These are phyloP conservation scores for Rapana venosa DNA, from an alignment of 2,888 invertebrate genomes.

Conservation along the genomic window DNA sequence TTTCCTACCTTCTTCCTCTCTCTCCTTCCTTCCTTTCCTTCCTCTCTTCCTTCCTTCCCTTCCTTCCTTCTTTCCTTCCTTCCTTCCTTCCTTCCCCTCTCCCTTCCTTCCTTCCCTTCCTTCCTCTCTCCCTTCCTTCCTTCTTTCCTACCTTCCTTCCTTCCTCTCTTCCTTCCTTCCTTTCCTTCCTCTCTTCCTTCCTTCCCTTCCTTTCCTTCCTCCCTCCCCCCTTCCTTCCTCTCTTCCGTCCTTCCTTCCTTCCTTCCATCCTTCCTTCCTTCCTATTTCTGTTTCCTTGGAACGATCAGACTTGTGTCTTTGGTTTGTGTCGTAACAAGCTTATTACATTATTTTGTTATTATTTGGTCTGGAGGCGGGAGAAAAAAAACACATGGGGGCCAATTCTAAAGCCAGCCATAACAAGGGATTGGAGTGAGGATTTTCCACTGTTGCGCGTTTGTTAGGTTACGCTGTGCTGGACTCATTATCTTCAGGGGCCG, in stretches of 20 bases:
- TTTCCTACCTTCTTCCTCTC: too few species aligned
- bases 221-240: too few species aligned
- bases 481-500: too few species aligned
- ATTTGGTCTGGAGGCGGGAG: too few species aligned
- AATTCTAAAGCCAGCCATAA: too few species aligned
- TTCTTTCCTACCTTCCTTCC: not conserved
- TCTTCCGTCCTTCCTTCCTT: not conserved
- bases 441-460: too few species aligned
- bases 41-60: not conserved
- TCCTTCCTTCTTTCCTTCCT: not conserved
- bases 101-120: not conserved
- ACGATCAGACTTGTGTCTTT: too few species aligned
- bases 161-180: not conserved
- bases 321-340: too few species aligned
- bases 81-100: not conserved
- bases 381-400: too few species aligned
- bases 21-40: not conserved
- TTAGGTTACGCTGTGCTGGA: too few species aligned
- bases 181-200: not conserved
- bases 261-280: not conserved
- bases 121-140: not conserved
- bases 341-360: too few species aligned
- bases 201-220: not conserved
- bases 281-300: not conserved
- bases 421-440: too few species aligned